Base-by-base conservation (phyloP, 2,113 vertebrate genomes). In the Tachysurus fulvidraco region DNA sequence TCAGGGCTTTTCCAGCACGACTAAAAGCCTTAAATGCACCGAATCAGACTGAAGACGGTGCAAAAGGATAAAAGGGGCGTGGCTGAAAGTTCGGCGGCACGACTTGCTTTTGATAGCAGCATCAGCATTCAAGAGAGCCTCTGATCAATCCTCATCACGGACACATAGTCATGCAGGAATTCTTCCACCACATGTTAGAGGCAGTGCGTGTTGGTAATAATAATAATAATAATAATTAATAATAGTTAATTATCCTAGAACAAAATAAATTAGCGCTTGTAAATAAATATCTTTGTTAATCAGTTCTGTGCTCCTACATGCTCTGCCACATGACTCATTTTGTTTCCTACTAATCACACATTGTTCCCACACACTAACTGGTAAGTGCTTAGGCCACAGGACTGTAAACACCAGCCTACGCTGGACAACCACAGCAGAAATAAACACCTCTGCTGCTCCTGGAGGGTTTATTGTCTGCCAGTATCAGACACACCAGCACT, bases 351-450 rank as follows among this genome's bases (percentile, higher is more conserved):
- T 83, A 55, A 41, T 36, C 67, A 86, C 17, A 14, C 13, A 21
- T 28, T 82, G 79, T 69, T 54, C 79, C 80, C 67, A 76, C 71
- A 65, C 14, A 30, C 46, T 17, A 19, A 46, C 46, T 21, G 10
- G 21, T 44, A 77, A 77, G 46, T 62, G 76, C 73, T 64, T 21
- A n/a, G 59, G 71, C 86, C 81, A 83, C 71, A 65, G 28, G 21
- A 84, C 87, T 86, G 88, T 89, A 90, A 90, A 88, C 77, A 86
- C 74, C 74, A 80, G 76, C 77, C 57, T 78, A 89, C 52, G 4
- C 57, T 85, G 79, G 67, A 81, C 78, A 59, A 81, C 83, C 83
- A 44, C 59, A 83, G 46, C 5, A 59, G 36, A 36, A n/a, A 88
- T 69, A 69, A 81, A 86, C n/a, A 69, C 44, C 81, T 62, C 80